Conservation (phyloP, 2,797 vertebrate species). For the Propithecus deckenii region DNA sequence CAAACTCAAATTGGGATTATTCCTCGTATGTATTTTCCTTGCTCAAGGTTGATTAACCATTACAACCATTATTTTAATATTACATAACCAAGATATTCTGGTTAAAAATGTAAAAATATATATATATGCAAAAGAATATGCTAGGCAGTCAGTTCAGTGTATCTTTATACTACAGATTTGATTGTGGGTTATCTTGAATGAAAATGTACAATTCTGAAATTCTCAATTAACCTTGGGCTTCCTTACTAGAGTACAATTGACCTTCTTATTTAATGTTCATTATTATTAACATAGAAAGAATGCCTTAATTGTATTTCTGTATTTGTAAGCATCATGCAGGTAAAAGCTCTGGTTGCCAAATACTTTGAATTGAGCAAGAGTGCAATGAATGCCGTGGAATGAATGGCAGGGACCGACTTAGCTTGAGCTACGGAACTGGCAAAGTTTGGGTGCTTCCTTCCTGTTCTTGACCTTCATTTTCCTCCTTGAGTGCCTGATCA, state of each 20-base stretch:
- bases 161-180: neutral
- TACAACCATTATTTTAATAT: conserved; percentile 38
- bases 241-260: neutral
- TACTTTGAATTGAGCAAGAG: neutral
- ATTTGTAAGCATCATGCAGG: neutral
- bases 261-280: neutral
- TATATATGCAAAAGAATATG: conserved; percentile 53
- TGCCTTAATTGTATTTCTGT: neutral
- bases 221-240: conserved; percentile 61
- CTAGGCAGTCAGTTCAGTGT: conserved; percentile 52
- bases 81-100: conserved; percentile 59
- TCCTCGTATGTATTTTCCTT: conserved; percentile 72
- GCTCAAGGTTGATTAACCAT: conserved; percentile 68
- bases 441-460: neutral
- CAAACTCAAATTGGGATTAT: conserved; percentile 65
- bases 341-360: neutral
- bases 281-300: neutral
- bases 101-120: conserved; percentile 62
- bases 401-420: neutral
- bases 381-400: neutral
- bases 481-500: neutral
- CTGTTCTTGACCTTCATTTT: neutral
- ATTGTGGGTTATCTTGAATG: conserved; percentile 64
- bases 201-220: conserved; percentile 36
- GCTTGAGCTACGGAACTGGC: neutral